Evolutionary conservation across 37 sponge, comb jelly and placozoan species (phyloP).

Genomic region (Halichondria panicea): DNA sequence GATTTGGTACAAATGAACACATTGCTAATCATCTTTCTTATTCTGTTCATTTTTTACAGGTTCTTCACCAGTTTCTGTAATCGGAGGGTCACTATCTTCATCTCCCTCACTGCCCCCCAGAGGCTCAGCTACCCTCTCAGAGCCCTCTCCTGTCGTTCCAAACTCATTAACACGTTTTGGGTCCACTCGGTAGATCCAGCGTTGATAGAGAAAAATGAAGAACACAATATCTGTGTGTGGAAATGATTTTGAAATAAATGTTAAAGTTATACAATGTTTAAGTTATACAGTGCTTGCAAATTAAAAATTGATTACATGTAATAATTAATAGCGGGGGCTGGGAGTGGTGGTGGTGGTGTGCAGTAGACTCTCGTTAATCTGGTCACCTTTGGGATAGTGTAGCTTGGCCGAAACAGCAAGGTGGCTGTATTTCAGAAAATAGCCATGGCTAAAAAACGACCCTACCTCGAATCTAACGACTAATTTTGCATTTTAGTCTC

Average conservation of each 20-base stretch:
- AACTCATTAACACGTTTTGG: constrained; percentile 96
- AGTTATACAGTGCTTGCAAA: background rate
- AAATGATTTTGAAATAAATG: background rate
- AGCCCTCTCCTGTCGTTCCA: constrained; percentile 86
- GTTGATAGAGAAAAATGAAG: constrained; percentile 97
- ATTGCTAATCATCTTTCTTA: constrained; percentile 21
- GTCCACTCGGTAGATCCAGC: constrained; percentile 97
- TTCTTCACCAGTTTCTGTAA: background rate
- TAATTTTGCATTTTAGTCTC: too few species aligned
- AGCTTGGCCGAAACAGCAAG: too few species aligned
- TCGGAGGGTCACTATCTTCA: background rate
- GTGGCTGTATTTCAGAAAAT: too few species aligned
- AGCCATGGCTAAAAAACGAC: too few species aligned
- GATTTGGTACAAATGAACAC: background rate
- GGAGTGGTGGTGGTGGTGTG: too few species aligned
- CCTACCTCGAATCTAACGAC: too few species aligned
- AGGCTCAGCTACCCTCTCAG: background rate
- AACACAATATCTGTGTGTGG: constrained; percentile 88
- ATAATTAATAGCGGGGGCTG: too few species aligned
- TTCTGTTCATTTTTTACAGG: background rate
- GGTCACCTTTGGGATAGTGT: too few species aligned
- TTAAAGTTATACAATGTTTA: background rate
- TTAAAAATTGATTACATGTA: too few species aligned
- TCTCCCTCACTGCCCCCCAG: background rate
- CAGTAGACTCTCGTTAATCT: too few species aligned